Conservation (phyloP, 2,113 vertebrate species). For the Phoxinus phoxinus region DNA sequence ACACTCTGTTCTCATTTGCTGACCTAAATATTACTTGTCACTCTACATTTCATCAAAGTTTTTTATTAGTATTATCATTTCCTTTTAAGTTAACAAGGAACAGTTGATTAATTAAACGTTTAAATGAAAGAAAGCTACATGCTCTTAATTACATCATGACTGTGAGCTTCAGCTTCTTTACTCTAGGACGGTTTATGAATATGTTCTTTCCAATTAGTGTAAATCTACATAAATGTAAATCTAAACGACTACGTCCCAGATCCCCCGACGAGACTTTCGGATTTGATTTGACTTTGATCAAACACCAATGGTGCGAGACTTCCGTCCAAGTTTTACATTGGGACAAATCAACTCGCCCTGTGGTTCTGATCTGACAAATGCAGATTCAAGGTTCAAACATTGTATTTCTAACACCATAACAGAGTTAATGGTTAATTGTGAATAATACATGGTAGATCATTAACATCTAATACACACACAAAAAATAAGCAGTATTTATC, state of each 20-base stretch:
- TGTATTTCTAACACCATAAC: background rate
- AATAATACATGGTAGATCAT: background rate
- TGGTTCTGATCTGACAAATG: background rate
- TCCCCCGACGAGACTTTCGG: slow-evolving; percentile 27
- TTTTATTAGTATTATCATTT: slow-evolving; percentile 76
- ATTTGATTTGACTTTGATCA: slow-evolving; percentile 41
- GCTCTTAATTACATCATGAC: slow-evolving; percentile 18
- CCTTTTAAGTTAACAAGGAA: slow-evolving; percentile 80
- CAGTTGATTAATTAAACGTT: slow-evolving; percentile 73
- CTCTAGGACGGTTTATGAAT: slow-evolving; percentile 26
- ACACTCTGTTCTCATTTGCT: slow-evolving; percentile 79
- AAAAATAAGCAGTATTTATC: no score
- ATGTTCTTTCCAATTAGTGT: slow-evolving; percentile 37
- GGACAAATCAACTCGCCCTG: slow-evolving; percentile 9
- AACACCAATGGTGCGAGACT: slow-evolving; percentile 28
- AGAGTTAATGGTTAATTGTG: background rate
- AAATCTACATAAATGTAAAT: slow-evolving; percentile 46
- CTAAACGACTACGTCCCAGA: slow-evolving; percentile 32
- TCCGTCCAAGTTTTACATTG: slow-evolving; percentile 28
- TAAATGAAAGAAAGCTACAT: slow-evolving; percentile 66
- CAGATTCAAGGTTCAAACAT: background rate
- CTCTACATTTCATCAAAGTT: slow-evolving; percentile 81
- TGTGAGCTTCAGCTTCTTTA: slow-evolving; percentile 43
- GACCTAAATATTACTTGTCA: slow-evolving; percentile 80
- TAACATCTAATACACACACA: background rate